These are phyloP conservation scores for Watersipora subatra DNA, from an alignment of 1,140 invertebrate genomes.

Conservation along the genomic window DNA sequence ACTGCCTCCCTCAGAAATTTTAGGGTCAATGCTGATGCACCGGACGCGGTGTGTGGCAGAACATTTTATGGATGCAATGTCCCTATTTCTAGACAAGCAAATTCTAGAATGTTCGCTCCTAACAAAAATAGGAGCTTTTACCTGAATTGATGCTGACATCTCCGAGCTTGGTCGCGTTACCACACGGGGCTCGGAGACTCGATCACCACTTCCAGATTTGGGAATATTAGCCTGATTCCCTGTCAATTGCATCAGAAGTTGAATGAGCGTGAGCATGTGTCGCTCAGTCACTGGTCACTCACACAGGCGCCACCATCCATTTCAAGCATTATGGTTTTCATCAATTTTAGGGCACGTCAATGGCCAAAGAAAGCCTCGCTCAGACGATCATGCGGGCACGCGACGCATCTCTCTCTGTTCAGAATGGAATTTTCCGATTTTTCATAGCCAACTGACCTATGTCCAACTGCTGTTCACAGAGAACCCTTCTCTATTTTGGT, in stretches of 20 bases:
- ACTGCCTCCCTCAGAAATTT: constrained; percentile 60
- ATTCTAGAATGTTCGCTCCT: constrained; percentile 54
- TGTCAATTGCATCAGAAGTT: constrained; percentile 29
- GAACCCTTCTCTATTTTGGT: constrained; percentile 74
- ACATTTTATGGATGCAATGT: constrained; percentile 33
- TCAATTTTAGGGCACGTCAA: too few relatives aligned
- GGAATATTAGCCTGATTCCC: constrained; percentile 46
- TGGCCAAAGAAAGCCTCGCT: constrained; percentile 11
- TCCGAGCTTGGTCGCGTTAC: constrained; percentile 54
- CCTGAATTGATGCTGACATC: constrained; percentile 57
- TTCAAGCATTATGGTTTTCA: too few relatives aligned
- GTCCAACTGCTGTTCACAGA: constrained; percentile 77
- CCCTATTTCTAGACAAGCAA: constrained; percentile 39
- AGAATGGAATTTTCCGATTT: constrained; percentile 37
- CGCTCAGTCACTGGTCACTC: neutral
- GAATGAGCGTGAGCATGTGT: neutral
- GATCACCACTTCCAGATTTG: constrained; percentile 33
- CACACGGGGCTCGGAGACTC: constrained; percentile 26
- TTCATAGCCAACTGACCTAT: constrained; percentile 69
- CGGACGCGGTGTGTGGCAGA: constrained; percentile 37
- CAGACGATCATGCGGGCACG: constrained; percentile 5
- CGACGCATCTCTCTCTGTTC: constrained; percentile 12
- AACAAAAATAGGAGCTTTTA: constrained; percentile 62
- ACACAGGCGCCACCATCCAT: constrained; percentile 16
- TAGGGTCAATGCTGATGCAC: constrained; percentile 52